phyloP scores from a whole-genome alignment of 2,888 invertebrate genomes.

The Chrysolina oricalcia region DNA sequence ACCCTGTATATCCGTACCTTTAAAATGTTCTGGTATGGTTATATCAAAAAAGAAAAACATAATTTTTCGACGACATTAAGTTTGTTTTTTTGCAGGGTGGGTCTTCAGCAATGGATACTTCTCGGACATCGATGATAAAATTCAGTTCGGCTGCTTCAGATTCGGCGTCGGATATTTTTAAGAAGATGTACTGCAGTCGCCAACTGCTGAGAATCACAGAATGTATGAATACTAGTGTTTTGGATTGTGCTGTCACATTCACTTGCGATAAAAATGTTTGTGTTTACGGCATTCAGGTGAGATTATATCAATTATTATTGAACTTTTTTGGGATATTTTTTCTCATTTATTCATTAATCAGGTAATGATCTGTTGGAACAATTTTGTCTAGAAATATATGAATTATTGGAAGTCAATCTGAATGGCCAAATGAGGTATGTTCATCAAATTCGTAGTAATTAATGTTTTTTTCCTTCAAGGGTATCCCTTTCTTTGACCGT shows the following conservation, averaged over 20 bases:
- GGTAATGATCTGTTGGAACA: too few relatives aligned
- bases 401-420: too few relatives aligned
- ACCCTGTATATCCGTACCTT: not conserved
- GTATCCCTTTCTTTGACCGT: too few relatives aligned
- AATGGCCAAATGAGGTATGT: too few relatives aligned
- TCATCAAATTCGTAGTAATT: too few relatives aligned
- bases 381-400: too few relatives aligned
- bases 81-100: constrained; percentile 56
- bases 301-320: not conserved
- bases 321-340: not conserved
- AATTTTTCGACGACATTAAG: too few relatives aligned
- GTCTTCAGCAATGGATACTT: constrained; percentile 65
- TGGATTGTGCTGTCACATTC: constrained; percentile 87
- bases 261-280: constrained; percentile 87
- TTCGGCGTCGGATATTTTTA: constrained; percentile 59
- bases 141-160: constrained; percentile 61
- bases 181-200: constrained; percentile 81
- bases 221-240: constrained; percentile 82
- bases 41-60: too few relatives aligned
- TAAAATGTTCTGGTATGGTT: too few relatives aligned
- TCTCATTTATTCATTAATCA: not conserved
- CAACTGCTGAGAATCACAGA: constrained; percentile 80
- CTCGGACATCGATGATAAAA: constrained; percentile 67
- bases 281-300: constrained; percentile 81
- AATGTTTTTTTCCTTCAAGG: too few relatives aligned